Conservation (phyloP, 2,888 invertebrate genomes). For the Lobophora halterata region DNA sequence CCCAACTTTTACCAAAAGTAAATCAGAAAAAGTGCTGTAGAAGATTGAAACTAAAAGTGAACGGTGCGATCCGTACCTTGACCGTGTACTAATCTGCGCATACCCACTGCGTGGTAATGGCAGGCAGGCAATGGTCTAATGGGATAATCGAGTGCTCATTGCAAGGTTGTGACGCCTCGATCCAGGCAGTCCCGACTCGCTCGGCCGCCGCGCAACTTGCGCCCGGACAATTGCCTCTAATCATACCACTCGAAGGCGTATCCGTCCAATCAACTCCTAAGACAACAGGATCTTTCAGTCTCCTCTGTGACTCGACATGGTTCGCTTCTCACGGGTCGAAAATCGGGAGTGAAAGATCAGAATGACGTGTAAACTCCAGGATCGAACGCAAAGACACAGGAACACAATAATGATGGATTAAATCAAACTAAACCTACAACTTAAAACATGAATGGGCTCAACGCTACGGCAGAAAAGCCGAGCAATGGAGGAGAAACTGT, state of each 20-base stretch:
- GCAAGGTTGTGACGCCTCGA: slow-evolving; percentile 70
- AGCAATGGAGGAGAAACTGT: slow-evolving; percentile 45
- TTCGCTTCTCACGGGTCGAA: slow-evolving; percentile 35
- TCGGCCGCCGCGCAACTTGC: slow-evolving; percentile 58
- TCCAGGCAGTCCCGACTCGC: slow-evolving; percentile 61
- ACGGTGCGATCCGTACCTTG: slow-evolving; percentile 63
- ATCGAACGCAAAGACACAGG: slow-evolving; percentile 30
- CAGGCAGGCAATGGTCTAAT: slow-evolving; percentile 72
- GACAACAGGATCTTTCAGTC: slow-evolving; percentile 70
- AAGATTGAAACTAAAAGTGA: slow-evolving; percentile 28
- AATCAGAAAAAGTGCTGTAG: slow-evolving; percentile 2
- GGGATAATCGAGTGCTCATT: slow-evolving; percentile 73
- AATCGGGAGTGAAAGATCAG: slow-evolving; percentile 35
- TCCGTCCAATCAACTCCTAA: slow-evolving; percentile 73
- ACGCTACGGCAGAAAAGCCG: slow-evolving; percentile 55
- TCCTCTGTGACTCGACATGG: slow-evolving; percentile 48
- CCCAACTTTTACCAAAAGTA: slow-evolving; percentile 19
- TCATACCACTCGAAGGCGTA: slow-evolving; percentile 73
- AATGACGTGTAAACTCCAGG: slow-evolving; percentile 26
- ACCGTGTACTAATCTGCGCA: slow-evolving; percentile 67
- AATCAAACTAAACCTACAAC: slow-evolving; percentile 16
- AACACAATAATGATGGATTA: slow-evolving; percentile 51
- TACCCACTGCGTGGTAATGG: slow-evolving; percentile 66
- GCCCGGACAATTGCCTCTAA: slow-evolving; percentile 71
- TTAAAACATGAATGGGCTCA: slow-evolving; percentile 68